phyloP scores from a whole-genome alignment of 2,888 invertebrate genomes.

The Monopis laevigella region DNA sequence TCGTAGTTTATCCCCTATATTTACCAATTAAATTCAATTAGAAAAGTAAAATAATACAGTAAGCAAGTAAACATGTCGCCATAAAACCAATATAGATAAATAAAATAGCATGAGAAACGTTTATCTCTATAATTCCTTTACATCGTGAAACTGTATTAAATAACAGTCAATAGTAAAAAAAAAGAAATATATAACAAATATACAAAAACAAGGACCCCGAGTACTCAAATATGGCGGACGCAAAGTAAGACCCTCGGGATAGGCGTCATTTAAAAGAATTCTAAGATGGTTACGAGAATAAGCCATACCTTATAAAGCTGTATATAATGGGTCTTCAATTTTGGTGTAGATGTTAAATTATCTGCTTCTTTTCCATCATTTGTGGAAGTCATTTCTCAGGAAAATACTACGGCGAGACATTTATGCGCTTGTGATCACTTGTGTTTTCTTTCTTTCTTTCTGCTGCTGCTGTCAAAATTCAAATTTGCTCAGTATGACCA shows the following conservation, averaged over 20 bases:
- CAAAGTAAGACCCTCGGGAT: slow-evolving; percentile 46
- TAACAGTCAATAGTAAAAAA: not conserved
- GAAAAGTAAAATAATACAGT: no score
- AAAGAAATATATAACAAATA: slow-evolving; percentile 23
- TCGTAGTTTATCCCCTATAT: no score
- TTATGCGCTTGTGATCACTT: slow-evolving; percentile 62
- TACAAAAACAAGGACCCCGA: slow-evolving; percentile 54
- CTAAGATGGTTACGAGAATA: slow-evolving; percentile 29
- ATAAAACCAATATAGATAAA: no score
- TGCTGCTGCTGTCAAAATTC: slow-evolving; percentile 4
- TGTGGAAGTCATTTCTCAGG: slow-evolving; percentile 68
- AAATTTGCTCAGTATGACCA: no score
- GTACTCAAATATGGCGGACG: slow-evolving; percentile 65
- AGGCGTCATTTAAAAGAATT: slow-evolving; percentile 44
- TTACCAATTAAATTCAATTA: no score
- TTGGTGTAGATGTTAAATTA: slow-evolving; percentile 56
- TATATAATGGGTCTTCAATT: slow-evolving; percentile 59
- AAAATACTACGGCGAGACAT: slow-evolving; percentile 67
- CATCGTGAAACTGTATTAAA: no score
- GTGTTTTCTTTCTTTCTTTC: slow-evolving; percentile 26
- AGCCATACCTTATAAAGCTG: slow-evolving; percentile 61
- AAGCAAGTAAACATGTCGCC: no score
- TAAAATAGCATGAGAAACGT: no score
- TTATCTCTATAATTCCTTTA: no score
- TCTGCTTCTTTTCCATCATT: slow-evolving; percentile 66